A percentile compares a stretch with the other conserved stretches of the same genome.
Evolutionary conservation across 2,113 vertebrate species (phyloP).

Genomic region (sheep (Ovis aries)): DNA sequence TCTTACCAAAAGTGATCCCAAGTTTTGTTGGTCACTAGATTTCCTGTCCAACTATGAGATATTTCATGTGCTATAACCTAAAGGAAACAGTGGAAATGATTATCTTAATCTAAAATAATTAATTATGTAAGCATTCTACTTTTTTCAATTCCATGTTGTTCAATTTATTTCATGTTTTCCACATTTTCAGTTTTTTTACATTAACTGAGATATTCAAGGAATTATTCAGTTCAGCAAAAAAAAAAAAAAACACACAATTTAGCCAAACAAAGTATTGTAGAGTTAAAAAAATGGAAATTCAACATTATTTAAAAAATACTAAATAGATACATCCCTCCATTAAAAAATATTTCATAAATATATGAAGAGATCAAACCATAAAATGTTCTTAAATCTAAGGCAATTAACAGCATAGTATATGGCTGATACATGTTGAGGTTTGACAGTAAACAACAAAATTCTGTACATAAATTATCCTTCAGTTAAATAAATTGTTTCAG

Average conservation of each 20-base stretch:
- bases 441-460: background rate
- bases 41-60: constrained; percentile 98
- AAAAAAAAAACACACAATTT: background rate
- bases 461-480: background rate
- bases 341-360: constrained; percentile 3
- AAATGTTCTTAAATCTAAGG: background rate
- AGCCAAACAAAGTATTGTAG: background rate
- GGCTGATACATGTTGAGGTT: background rate
- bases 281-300: background rate
- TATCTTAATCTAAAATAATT: background rate
- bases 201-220: background rate
- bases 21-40: constrained; percentile 96
- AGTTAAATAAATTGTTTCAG: background rate
- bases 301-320: background rate
- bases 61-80: constrained; percentile 99
- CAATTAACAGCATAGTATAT: background rate
- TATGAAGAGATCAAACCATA: background rate
- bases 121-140: background rate
- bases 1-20: constrained; percentile 98
- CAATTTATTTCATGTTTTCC: background rate
- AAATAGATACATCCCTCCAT: background rate
- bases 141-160: background rate
- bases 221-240: background rate
- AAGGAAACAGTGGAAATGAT: constrained; percentile 22
- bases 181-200: background rate